phyloP scores from a whole-genome alignment of 2,888 invertebrate species.

The Heliconius hortense region DNA sequence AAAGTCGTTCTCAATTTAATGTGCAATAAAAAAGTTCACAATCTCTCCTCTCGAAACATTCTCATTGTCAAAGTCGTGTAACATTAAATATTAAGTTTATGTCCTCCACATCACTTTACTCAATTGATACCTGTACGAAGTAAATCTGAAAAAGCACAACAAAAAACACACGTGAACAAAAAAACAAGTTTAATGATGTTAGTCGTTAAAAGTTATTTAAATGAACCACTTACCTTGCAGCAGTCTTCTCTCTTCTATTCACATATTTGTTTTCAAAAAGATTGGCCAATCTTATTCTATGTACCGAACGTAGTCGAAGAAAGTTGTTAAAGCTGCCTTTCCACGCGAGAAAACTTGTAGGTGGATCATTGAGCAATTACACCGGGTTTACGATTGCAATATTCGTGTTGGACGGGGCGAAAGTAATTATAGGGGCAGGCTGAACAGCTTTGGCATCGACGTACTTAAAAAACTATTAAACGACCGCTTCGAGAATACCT shows the following conservation, averaged over 20 bases:
- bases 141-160: constrained; percentile 71
- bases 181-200: constrained; percentile 52
- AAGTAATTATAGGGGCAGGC: constrained; percentile 68
- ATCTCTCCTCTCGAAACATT: constrained; percentile 33
- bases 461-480: constrained; percentile 63
- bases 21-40: constrained; percentile 37
- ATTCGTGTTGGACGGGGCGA: constrained; percentile 60
- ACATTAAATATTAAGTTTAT: constrained; percentile 37
- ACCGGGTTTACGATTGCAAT: constrained; percentile 68
- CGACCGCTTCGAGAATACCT: constrained; percentile 58
- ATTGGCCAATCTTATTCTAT: constrained; percentile 75
- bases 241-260: constrained; percentile 54
- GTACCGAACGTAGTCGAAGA: constrained; percentile 59
- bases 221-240: constrained; percentile 68
- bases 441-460: constrained; percentile 70
- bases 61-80: constrained; percentile 33
- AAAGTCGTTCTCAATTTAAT: constrained; percentile 36
- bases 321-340: constrained; percentile 53
- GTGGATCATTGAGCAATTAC: constrained; percentile 71
- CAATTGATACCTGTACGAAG: constrained; percentile 76
- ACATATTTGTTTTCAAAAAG: constrained; percentile 52
- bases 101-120: constrained; percentile 27
- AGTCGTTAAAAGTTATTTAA: constrained; percentile 46
- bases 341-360: constrained; percentile 53
- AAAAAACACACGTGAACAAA: constrained; percentile 64